Base-by-base conservation (phyloP, 2,113 vertebrate genomes). In the Siphamia tubifer region DNA sequence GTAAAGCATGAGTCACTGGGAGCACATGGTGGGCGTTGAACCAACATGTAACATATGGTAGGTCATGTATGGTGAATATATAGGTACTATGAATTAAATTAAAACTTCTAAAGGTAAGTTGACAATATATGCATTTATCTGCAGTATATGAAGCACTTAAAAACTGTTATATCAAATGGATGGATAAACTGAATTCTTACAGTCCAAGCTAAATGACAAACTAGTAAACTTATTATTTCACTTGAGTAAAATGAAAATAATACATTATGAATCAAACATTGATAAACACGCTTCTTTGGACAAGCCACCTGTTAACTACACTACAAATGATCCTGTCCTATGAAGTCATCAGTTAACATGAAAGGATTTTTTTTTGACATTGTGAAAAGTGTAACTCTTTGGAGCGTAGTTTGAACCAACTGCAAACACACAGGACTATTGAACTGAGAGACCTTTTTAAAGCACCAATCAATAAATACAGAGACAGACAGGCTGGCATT, bases 401-500 rank as follows among this genome's bases (percentile, higher is more conserved):
- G 39, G 30, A 34, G 28, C 21, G 21, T 0, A 57, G 25, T 43
- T 10, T 23, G 35, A 25, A 35, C 0, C 42, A 15, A 68, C 45
- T 48, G 47, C 42, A 34, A 32, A 34, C 16, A 64, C 35, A 47
- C 25, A 54, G 24, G 38, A 19, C n/a, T 52, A 40, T 35, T 54
- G 64, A 66, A 52, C 53, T 4, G 19, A 3, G 16, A 9, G 38
- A 12, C 24, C 58, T 63, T 57, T 57, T 68, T 60, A n/a, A 68
- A 53, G 25, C 32, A 10, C 53, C 7, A 1, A 82, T 82, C 79
- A 57, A 85, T 85, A 62, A 23, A 35, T 5, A 7, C 17, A 34
- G 75, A 80, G 79, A 72, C 70, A 60, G 61, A 19, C 35, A 6
- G 31, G 68, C 56, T 5, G 45, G 65, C 0, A 1, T 65, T 20